Base-by-base conservation (phyloP, 2,888 invertebrate species). In the Pseudeuparius sepicola region DNA sequence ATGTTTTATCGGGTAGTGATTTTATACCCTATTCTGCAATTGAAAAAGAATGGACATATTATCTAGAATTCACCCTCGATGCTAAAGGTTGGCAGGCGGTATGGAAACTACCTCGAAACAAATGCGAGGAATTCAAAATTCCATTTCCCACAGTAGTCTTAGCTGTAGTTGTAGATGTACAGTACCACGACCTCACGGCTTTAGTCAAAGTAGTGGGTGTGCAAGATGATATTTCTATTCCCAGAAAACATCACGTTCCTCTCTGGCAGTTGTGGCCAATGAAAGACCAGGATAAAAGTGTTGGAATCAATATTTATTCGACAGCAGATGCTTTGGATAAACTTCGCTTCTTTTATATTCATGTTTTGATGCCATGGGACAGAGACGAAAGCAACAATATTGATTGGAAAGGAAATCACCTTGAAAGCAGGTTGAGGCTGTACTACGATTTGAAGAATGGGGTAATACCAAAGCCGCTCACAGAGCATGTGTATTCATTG, bases 341-440 rank as follows among this genome's bases (percentile, higher is more conserved):
- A 44, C 55, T 76, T 42, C 66, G 78, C 47, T 78, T 78, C 44
- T 79, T 75, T 50, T 78, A 75, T 48, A 67, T 66, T 18, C 66
- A 77, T 42, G 58, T 79, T 23, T 75, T 77, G 68, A 74, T 76
- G 73, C 77, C 78, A 1, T 80, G 79, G 79, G 78, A 79, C 44
- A 61, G 67, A 25, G 77, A 78, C 34, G 74, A 75, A 36, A 76
- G 75, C 44, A 65, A 71, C 2, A 61, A 65, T 2, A 59, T 60
- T n/a, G 69, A 73, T 51, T 75, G 75, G 75, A 61, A 67, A 13
- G 55, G 59, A 20, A 60, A 63, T 36, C 70, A 74, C 54, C 56
- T 76, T 26, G 65, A 70, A 44, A 39, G 32, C 32, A 64, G 75
- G 31, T 60, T 74, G 17, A 59, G 66, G 31, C 56, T 76, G 20